A percentile compares a stretch with the other conserved stretches of the same genome.
Conservation (phyloP, 1,140 invertebrate species). For the Drosophila triauraria region DNA sequence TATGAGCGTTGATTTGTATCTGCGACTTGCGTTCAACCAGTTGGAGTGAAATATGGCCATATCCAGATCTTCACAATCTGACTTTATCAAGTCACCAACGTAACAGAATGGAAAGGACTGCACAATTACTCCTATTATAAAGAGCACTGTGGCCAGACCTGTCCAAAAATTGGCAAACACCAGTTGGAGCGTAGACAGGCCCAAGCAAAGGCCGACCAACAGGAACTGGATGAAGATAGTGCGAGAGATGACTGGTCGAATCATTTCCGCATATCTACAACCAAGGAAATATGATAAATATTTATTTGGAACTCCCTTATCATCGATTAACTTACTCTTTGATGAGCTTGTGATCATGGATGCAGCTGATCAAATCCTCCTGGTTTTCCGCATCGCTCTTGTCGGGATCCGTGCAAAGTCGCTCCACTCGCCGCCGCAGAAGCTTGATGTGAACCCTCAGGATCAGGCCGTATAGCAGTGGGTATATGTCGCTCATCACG, state of each 20-base stretch:
- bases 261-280: slow-evolving; percentile 17
- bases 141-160: slow-evolving; percentile 19
- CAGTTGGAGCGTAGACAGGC: slow-evolving; percentile 50
- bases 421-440: slow-evolving; percentile 21
- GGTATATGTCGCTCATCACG: too few species aligned
- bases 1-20: slow-evolving; percentile 24
- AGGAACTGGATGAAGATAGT: slow-evolving; percentile 53
- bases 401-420: slow-evolving; percentile 29
- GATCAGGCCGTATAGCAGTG: too few species aligned
- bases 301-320: too few species aligned
- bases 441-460: slow-evolving; percentile 40
- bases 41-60: slow-evolving; percentile 47
- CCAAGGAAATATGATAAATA: not conserved
- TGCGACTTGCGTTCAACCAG: slow-evolving; percentile 33
- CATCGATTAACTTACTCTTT: slow-evolving; percentile 27
- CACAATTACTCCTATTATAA: slow-evolving; percentile 14
- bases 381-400: slow-evolving; percentile 27
- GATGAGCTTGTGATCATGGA: slow-evolving; percentile 49
- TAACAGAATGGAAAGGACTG: slow-evolving; percentile 64
- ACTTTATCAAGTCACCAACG: slow-evolving; percentile 44
- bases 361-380: slow-evolving; percentile 42
- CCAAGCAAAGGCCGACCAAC: slow-evolving; percentile 40
- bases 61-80: slow-evolving; percentile 45
- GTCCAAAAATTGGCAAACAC: slow-evolving; percentile 39
- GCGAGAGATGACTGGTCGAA: slow-evolving; percentile 34